Evolutionary conservation across 1,140 invertebrate genomes (phyloP).

Genomic region (Lerema accius): DNA sequence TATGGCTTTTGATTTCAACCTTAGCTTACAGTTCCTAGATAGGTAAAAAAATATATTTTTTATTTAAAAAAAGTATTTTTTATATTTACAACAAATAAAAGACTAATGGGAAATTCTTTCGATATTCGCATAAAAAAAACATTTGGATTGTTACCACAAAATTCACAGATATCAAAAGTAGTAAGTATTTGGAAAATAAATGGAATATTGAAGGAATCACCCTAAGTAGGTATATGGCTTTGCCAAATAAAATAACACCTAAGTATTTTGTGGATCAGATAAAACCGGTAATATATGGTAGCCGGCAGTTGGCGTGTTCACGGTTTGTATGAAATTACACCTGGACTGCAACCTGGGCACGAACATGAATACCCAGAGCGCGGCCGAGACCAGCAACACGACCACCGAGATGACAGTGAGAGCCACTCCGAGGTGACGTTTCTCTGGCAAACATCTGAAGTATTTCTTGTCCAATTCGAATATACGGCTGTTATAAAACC

Average conservation of each 20-base stretch:
- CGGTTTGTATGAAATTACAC: conserved; percentile 38
- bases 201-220: no score
- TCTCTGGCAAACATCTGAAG: conserved; percentile 45
- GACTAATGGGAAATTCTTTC: no score
- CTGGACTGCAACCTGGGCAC: conserved; percentile 50
- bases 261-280: not conserved
- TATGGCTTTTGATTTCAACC: not conserved
- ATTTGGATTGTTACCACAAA: no score
- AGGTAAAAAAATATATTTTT: no score
- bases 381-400: conserved; percentile 46
- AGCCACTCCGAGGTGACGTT: conserved; percentile 39
- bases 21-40: not conserved
- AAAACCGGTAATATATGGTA: conserved; percentile 56
- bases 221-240: no score
- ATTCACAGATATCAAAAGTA: no score
- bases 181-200: no score
- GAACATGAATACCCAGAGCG: conserved; percentile 60
- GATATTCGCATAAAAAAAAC: no score
- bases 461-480: conserved; percentile 62
- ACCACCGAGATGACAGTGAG: conserved; percentile 53
- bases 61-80: no score
- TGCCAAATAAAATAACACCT: no score
- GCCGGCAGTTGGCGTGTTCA: conserved; percentile 42
- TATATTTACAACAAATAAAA: not conserved
- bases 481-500: conserved; percentile 57